Conservation (phyloP, 2,797 vertebrate species). For the Eulemur coronatus region DNA sequence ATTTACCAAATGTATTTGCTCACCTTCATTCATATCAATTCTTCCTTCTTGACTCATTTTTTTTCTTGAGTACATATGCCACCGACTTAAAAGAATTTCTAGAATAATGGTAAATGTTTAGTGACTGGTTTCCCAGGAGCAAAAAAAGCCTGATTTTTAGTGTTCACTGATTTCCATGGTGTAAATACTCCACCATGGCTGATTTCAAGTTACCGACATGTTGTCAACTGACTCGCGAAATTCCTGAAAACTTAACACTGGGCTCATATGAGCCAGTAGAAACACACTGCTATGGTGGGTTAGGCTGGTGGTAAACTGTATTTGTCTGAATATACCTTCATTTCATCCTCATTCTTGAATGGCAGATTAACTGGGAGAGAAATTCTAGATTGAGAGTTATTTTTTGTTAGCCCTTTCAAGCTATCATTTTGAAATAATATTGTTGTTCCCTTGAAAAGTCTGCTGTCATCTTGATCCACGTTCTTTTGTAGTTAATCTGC, state of each 20-base stretch:
- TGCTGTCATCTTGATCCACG: not conserved
- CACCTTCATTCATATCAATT: not conserved
- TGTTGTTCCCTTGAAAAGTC: not conserved
- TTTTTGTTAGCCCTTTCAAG: constrained; percentile 4
- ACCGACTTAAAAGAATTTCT: no score
- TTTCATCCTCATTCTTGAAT: constrained; percentile 26
- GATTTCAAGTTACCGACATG: not conserved
- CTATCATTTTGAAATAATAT: not conserved
- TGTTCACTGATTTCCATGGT: not conserved
- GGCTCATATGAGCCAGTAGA: not conserved
- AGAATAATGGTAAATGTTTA: not conserved
- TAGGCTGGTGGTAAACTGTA: constrained; percentile 20
- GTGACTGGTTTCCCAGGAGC: not conserved
- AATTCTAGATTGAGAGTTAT: not conserved
- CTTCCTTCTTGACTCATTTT: not conserved
- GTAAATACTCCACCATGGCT: not conserved
- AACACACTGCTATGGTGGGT: not conserved
- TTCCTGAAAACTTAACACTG: not conserved
- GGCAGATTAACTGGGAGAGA: not conserved
- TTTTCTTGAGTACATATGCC: not conserved
- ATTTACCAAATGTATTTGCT: not conserved
- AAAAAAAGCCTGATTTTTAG: not conserved
- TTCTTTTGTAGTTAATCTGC: constrained; percentile 9
- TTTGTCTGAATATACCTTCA: not conserved
- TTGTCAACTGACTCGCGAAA: not conserved